Evolutionary conservation across 2,113 vertebrate genomes (phyloP), one percentile per base, ranked within the genome.

Genomic region (Apus apus): DNA sequence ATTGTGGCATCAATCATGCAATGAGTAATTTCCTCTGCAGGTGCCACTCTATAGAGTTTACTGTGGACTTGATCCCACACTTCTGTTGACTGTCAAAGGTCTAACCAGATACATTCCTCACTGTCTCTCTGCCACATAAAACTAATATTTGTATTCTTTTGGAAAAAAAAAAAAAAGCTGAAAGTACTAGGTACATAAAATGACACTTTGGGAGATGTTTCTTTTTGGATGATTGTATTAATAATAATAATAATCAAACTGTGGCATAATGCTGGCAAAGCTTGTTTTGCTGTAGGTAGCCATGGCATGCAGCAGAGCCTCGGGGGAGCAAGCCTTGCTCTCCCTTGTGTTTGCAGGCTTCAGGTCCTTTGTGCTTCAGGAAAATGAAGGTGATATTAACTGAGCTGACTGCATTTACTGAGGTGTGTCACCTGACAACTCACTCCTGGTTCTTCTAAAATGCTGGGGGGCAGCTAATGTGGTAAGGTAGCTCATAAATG

Each of bases 11-110:
- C 93, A 93, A 19, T 96, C 92, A 82, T 74, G 53, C 81, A 94
- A 18, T 77, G 81, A 88, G 87, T 96, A 95, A 89, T 96, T 94
- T 96, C 96, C 94, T 96, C 40, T 74, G 85, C 85, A 93, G 91
- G 81, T 96, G 79, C 92, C 86, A 91, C 86, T 91, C 51, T 82
- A 15, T 72, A 72, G 93, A 95, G 89, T 96, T 96, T 96, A 78
- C 83, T 76, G 91, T 95, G 94, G 93, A 90, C 17, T 36, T 67
- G 73, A 82, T 94, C 84, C 96, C 84, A 32, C 79, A 38, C 38
- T 90, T 93, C 21, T 94, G 81, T 95, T 97, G 92, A 93, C 95
- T 96, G 94, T 94, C 53, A 57, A 61, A 90, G 14, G 11, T 76
- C 95, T 92, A 92, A 60, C 65, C 65, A 93, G 87, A 83, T 71